A percentile compares a stretch with the other conserved stretches of the same genome.
These are phyloP conservation scores for Matsumyia berberina DNA, from an alignment of 2,888 invertebrate genomes.

Conservation along the genomic window DNA sequence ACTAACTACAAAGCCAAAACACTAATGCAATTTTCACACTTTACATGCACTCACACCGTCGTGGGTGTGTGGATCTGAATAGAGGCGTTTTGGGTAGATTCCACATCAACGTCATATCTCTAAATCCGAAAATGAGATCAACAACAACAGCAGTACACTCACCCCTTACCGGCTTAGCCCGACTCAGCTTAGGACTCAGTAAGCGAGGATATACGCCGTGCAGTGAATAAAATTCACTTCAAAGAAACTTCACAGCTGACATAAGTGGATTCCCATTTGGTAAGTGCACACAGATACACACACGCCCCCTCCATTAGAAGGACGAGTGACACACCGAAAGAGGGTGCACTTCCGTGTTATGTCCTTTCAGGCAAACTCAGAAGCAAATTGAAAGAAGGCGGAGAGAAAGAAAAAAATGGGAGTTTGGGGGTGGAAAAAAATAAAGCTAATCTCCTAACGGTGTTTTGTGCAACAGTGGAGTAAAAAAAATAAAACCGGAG, in stretches of 20 bases:
- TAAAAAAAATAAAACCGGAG: conserved; percentile 1
- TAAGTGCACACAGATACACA: conserved; percentile 64
- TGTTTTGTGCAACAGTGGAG: conserved; percentile 74
- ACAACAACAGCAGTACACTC: conserved; percentile 62
- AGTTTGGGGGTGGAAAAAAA: conserved; percentile 38
- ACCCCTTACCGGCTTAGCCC: conserved; percentile 12
- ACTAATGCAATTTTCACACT: conserved; percentile 75
- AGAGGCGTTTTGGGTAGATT: conserved; percentile 64
- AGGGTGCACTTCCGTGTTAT: conserved; percentile 74
- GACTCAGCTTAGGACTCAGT: neutral
- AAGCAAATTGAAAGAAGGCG: conserved; percentile 59
- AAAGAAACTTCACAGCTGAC: conserved; percentile 77
- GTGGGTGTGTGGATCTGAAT: neutral
- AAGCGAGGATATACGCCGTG: conserved; percentile 38
- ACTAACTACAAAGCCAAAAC: conserved; percentile 67
- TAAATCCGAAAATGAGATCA: conserved; percentile 75
- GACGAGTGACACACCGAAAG: conserved; percentile 39
- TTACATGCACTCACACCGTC: conserved; percentile 61
- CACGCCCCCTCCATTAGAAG: conserved; percentile 45
- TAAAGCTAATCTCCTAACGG: conserved; percentile 75
- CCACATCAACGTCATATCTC: conserved; percentile 72
- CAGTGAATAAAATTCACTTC: conserved; percentile 76
- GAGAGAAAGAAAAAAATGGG: conserved; percentile 18
- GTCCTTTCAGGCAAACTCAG: conserved; percentile 72
- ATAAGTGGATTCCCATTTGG: conserved; percentile 77